Base-by-base conservation (phyloP, 1,140 invertebrate species). In the Hermatobates lingyangjiaoensis region DNA sequence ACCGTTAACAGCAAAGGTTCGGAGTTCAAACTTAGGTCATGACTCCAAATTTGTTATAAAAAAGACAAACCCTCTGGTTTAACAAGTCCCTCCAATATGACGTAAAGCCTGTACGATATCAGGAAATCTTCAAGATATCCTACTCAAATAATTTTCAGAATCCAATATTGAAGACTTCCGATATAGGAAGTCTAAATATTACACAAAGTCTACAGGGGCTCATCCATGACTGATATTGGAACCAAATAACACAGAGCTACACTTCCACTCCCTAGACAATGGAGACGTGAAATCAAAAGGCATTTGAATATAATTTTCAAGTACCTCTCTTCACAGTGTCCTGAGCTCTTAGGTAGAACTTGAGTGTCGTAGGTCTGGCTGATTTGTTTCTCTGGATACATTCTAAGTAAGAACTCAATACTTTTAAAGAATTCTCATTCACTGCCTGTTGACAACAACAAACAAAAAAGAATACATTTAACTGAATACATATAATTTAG, bases 391-490 rank as follows among this genome's bases (percentile, higher is more conserved):
- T 71, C 62, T 84, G 75, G 54, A 86, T 65, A 51, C 71, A 75
- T 65, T 89, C 80, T 56, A 94, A 65, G 59, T 87, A 77, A 38
- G 80, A 83, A 69, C 87, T 92, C 34, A 94, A 66, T 55, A 80
- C 74, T 66, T 93, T 89, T 52, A 94, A 65, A 1, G 88, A 92
- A 62, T 87, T 79, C 68, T 94, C 90, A 74, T 95, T 95, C 2
- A 85, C 80, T 53, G 77, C 76, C 80, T 91, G 64, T 27, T 14
- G 3, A 45, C 15, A 3, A 45, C 15, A 42, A 25, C 18, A 4
- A 39, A 7, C 3, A 5, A 5, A 44, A 48, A 4, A 51, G 25
- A 7, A 7, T n/a, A 51, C 12, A 12, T 44, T 12, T 18, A 50
- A 50, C 14, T 7, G 4, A 38, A 34, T 10, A 7, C 20, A 12